phyloP scores from a whole-genome alignment of 2,113 vertebrate genomes.

The Girardinichthys multiradiatus region DNA sequence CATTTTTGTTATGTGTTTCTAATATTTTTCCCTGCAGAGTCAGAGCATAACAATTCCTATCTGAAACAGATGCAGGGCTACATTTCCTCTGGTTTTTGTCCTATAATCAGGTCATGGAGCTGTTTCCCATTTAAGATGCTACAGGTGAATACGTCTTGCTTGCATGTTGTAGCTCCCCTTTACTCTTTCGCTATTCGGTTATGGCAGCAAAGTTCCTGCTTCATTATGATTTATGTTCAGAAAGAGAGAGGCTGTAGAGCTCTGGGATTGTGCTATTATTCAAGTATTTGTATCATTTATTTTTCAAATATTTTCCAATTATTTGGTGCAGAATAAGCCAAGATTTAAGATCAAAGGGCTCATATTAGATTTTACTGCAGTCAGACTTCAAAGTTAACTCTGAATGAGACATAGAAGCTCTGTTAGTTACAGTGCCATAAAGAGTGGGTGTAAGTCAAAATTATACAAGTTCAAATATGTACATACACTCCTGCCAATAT shows the following conservation, averaged over 20 bases:
- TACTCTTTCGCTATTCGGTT: conserved; percentile 42
- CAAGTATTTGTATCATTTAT: conserved; percentile 53
- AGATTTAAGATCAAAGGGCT: conserved; percentile 4
- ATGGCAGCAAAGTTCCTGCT: conserved; percentile 18
- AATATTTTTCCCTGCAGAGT: conserved; percentile 7
- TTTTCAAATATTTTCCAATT: conserved; percentile 38
- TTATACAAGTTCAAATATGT: too few species aligned
- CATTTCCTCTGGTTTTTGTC: conserved; percentile 29
- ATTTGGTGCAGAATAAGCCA: conserved; percentile 22
- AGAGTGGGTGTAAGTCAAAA: too few species aligned
- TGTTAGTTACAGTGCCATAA: too few species aligned
- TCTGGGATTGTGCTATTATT: conserved; percentile 25
- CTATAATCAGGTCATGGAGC: conserved; percentile 50
- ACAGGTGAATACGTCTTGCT: conserved; percentile 25
- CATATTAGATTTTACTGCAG: conserved; percentile 4
- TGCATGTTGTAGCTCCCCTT: conserved; percentile 25
- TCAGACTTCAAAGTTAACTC: not conserved
- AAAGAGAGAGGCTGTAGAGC: conserved; percentile 22
- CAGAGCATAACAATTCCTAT: conserved; percentile 32
- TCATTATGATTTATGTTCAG: conserved; percentile 40
- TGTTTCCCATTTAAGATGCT: conserved; percentile 34
- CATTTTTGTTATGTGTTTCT: conserved; percentile 23
- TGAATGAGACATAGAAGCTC: too few species aligned
- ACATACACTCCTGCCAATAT: too few species aligned
- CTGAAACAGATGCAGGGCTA: conserved; percentile 38